phyloP scores from a whole-genome alignment of 2,113 vertebrate genomes.

The Rhinolophus sinicus region DNA sequence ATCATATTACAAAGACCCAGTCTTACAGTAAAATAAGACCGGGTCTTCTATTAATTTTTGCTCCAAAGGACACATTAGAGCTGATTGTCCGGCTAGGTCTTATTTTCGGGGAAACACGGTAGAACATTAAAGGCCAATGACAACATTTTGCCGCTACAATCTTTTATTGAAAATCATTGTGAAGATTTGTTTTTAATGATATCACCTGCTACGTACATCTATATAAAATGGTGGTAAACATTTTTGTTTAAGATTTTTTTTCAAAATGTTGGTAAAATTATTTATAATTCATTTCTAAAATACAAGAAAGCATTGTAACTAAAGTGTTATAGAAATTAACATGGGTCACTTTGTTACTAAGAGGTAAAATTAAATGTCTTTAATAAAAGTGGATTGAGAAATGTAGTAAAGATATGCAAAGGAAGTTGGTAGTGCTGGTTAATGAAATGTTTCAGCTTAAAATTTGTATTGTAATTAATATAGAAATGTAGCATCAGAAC shows the following conservation, averaged over 20 bases:
- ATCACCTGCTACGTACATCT: not conserved
- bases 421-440: not conserved
- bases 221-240: constrained; percentile 8
- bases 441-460: constrained; percentile 17
- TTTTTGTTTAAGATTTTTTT: constrained; percentile 15
- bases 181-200: not conserved
- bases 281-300: constrained; percentile 39
- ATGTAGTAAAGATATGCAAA: not conserved
- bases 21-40: no score
- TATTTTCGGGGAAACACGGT: no score
- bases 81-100: no score
- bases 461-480: not conserved
- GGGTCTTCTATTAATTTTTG: no score
- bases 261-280: not conserved
- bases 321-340: not conserved
- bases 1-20: no score
- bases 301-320: not conserved
- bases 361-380: not conserved
- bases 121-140: not conserved
- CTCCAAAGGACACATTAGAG: no score
- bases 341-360: not conserved
- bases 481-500: not conserved
- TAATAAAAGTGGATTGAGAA: not conserved
- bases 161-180: constrained; percentile 10
- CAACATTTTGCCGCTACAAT: constrained; percentile 4